Conservation (phyloP, 2,113 vertebrate genomes). For the Mesocricetus auratus region DNA sequence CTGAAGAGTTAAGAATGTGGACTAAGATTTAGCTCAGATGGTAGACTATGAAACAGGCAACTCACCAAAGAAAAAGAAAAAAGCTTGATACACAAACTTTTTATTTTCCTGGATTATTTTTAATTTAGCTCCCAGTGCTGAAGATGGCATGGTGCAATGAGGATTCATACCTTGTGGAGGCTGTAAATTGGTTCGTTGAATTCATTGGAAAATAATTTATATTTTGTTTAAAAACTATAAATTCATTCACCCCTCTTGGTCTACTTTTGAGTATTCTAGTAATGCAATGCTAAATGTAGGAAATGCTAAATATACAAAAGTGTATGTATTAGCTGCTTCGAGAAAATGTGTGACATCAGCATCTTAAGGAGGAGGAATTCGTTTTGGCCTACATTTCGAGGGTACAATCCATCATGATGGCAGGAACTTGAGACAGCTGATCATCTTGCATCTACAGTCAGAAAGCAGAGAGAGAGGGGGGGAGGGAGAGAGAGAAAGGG, state of each 20-base stretch:
- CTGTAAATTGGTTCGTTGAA: conserved; percentile 30
- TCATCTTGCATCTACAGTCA: background rate
- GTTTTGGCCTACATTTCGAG: background rate
- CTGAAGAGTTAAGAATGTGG: background rate
- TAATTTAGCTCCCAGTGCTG: background rate
- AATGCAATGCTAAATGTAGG: conserved; percentile 5
- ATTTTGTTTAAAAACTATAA: background rate
- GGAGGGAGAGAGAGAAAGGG: background rate
- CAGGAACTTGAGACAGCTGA: background rate
- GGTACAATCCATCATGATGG: background rate
- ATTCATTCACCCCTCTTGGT: background rate
- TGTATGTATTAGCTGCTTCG: background rate
- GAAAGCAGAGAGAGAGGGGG: background rate
- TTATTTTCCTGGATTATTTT: background rate
- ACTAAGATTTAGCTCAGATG: background rate
- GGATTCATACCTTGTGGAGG: background rate
- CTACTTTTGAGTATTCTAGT: background rate
- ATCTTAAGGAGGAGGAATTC: background rate
- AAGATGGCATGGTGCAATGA: background rate
- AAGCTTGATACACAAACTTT: background rate
- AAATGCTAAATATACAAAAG: background rate
- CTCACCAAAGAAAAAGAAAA: background rate
- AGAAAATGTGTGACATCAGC: background rate
- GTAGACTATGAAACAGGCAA: background rate
- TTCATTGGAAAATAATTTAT: background rate